Base-by-base conservation (phyloP, 1,140 invertebrate genomes). In the Venturia canescens region DNA sequence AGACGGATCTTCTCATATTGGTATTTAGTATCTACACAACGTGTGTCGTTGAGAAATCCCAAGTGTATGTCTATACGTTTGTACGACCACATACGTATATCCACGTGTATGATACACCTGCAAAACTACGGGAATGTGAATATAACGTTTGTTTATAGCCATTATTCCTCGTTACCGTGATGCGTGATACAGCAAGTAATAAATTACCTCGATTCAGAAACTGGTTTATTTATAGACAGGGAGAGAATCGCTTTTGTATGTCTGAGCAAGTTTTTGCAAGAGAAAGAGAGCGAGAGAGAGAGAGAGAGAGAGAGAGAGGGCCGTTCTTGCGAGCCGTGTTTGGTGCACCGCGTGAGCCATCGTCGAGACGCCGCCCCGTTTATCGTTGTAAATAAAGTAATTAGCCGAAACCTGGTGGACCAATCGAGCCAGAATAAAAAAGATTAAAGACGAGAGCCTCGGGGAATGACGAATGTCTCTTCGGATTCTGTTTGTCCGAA, bases 161-260 rank as follows among this genome's bases (percentile, higher is more conserved):
- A 76, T 76, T 76, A 76, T 76, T 76, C 72, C 72, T 76, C 72
- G 72, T 76, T 76, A 76, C 72, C 70, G 71, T 80, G 69, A 80
- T 63, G 70, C 79, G 71, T 74, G 67, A 80, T 80, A 38, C 48
- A 23, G 44, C 79, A 60, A 23, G 50, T 80, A 60, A 74, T 74
- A 80, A 74, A 74, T 80, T 80, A 80, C 27, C 79, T 80, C 60
- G 79, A 80, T 80, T 74, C 53, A 74, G 53, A 60, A 80, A 80
- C 79, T 72, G 79, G 79, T 80, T 80, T 80, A 74, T 78, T 78
- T 78, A 78, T 78, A 78, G 48, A 80, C 44, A 79, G 57, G 66
- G 77, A 78, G 34, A 70, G 78, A 74, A 60, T 80, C 79, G 67
- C 53, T 80, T 29, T 74, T 57, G 69, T 70, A 71, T 79, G 67